These are phyloP conservation scores for Hemicordylus capensis DNA, from an alignment of 2,113 vertebrate species.

Conservation along the genomic window DNA sequence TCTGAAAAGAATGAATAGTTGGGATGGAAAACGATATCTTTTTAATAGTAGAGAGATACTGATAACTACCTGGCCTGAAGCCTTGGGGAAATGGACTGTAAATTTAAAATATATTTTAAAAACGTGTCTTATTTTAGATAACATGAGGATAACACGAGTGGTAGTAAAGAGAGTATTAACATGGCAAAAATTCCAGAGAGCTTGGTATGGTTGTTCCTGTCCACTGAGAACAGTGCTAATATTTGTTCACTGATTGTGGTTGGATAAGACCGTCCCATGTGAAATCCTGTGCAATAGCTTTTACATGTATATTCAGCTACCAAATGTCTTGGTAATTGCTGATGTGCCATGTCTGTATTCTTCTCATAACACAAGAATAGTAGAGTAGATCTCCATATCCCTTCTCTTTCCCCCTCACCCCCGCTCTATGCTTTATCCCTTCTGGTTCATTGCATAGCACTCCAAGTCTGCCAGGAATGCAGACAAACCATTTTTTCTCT, in stretches of 20 bases:
- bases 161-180: neutral
- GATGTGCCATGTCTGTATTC: neutral
- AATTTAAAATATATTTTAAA: neutral
- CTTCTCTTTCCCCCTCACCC: accelerated
- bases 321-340: too few species aligned
- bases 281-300: neutral
- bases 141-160: neutral
- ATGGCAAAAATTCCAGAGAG: neutral
- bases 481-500: neutral
- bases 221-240: neutral
- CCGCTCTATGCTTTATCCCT: neutral
- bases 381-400: accelerated
- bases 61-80: neutral
- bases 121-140: neutral
- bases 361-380: too few species aligned
- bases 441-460: accelerated
- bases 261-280: neutral
- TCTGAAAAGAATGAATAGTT: neutral
- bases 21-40: neutral
- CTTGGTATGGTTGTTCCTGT: too few species aligned
- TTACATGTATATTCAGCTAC: neutral
- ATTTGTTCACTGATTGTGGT: neutral
- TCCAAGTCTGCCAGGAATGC: constrained; percentile 46
- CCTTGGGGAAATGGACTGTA: neutral
- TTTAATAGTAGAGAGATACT: neutral